Evolutionary conservation across 2,888 invertebrate genomes (phyloP), one percentile per base, ranked within the genome.

Genomic region (Lissocephala sabroskyi): DNA sequence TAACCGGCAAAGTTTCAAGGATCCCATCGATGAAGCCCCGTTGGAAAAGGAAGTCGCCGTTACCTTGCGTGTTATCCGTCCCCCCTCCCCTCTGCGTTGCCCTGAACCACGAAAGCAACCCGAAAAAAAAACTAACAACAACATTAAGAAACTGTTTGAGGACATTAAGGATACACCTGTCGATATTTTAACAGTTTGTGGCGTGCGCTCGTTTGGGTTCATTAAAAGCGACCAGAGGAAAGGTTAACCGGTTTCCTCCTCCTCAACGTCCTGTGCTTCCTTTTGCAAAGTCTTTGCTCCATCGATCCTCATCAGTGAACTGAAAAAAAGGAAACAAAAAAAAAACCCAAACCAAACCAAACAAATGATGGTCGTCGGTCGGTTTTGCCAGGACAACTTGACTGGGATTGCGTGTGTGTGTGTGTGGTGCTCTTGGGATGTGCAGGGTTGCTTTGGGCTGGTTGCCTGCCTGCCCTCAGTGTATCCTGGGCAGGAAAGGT

Each of bases 141-240:
- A 51, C 55, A 50, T 55, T 62, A 51, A 70, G 52, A 58, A n/a
- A 50, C 57, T 76, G 70, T 61, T 62, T 47, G 64, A 62, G 76
- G 79, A 75, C 73, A 75, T 71, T 71, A 63, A 58, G 68, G 77
- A 65, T 64, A 74, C 76, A 77, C 79, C 70, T 77, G 75, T 79
- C 79, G 71, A 74, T 67, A 75, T 64, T 62, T 50, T 56, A 70
- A 70, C 55, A 71, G 73, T 65, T 66, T 66, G 60, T 65, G 75
- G 71, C 71, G 45, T 62, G 56, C 58, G 66, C 62, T 77, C 53
- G 44, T 45, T 54, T 50, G 26, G 37, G 51, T 60, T 60, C 52
- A 59, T 56, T 52, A 56, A 59, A 59, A 55, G n/a, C 39, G 29
- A 49, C 16, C 28, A 43, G 45, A 29, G 18, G 14, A 19, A 9